Conservation (phyloP, 92 coral and sea anemone genomes). For the Paragorgia papillata region DNA sequence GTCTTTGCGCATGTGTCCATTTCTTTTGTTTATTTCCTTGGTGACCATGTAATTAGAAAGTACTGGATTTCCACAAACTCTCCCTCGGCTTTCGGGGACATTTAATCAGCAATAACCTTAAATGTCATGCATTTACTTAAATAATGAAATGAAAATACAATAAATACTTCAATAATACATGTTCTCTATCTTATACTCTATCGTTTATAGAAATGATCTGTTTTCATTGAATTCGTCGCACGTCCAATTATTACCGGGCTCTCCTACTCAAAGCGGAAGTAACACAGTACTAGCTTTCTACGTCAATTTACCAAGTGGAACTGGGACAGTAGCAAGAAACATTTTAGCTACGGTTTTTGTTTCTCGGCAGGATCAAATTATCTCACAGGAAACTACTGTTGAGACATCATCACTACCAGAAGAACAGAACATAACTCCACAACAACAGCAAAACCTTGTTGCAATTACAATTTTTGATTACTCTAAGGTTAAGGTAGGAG, state of each 20-base stretch:
- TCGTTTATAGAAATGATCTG: background rate
- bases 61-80: too few species aligned
- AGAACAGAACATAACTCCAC: background rate
- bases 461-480: background rate
- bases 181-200: too few species aligned
- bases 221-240: background rate
- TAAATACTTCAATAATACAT: too few species aligned
- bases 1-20: too few species aligned
- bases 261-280: conserved; percentile 30
- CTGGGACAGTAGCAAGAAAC: background rate
- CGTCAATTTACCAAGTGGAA: conserved; percentile 20
- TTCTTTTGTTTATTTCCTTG: too few species aligned
- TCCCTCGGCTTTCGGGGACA: too few species aligned
- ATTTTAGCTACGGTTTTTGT: conserved; percentile 11
- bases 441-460: background rate
- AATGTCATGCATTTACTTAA: too few species aligned
- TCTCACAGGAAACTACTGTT: background rate
- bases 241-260: conserved; percentile 1
- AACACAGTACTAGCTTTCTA: conserved; percentile 24
- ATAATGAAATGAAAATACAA: too few species aligned
- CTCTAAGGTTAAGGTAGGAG: background rate
- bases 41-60: too few species aligned
- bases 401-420: background rate
- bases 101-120: too few species aligned
- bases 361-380: conserved; percentile 1